phyloP scores from a whole-genome alignment of 2,113 vertebrate species.

The Elgaria multicarinata region DNA sequence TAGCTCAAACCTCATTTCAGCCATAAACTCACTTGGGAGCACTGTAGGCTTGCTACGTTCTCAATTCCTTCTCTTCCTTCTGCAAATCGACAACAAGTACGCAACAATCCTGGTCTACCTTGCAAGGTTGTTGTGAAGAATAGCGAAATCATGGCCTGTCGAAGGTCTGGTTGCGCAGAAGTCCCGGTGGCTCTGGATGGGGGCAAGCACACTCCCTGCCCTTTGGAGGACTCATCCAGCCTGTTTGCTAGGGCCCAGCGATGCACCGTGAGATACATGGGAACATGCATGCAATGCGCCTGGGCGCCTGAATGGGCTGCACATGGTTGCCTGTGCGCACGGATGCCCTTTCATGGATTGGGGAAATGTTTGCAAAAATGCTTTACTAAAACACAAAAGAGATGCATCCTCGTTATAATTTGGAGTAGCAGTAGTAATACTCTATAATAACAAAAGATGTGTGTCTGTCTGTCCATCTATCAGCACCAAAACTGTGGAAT shows the following conservation, averaged over 20 bases:
- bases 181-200: not conserved
- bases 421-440: too few relatives aligned
- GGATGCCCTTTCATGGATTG: not conserved
- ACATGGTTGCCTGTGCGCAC: too few relatives aligned
- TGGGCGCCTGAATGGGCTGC: not conserved
- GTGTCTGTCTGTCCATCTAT: too few relatives aligned
- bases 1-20: not conserved
- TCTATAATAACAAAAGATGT: too few relatives aligned
- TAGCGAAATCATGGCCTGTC: not conserved
- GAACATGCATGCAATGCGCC: not conserved
- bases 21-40: too few relatives aligned
- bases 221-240: not conserved
- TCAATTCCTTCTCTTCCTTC: not conserved
- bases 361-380: not conserved
- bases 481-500: too few relatives aligned
- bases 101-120: not conserved
- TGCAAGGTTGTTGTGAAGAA: not conserved
- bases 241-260: not conserved
- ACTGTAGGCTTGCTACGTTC: too few relatives aligned
- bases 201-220: not conserved
- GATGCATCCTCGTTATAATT: not conserved
- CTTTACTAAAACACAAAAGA: not conserved
- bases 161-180: too few relatives aligned
- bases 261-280: not conserved
- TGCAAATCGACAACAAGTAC: too few relatives aligned